phyloP scores from a whole-genome alignment of 2,888 invertebrate genomes.

The Conus canariensis region DNA sequence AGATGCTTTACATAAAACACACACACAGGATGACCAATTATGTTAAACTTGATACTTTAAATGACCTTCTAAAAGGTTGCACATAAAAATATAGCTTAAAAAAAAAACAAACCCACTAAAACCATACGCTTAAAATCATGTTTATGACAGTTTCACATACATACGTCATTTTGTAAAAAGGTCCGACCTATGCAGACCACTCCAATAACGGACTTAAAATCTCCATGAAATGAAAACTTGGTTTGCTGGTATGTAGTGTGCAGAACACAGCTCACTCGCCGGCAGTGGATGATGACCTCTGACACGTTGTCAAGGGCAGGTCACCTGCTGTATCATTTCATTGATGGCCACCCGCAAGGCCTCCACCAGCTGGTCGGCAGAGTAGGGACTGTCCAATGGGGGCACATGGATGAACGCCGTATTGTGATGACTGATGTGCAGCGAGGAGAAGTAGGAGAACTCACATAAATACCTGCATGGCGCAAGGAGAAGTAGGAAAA shows the following conservation, averaged over 20 bases:
- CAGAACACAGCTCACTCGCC: not conserved
- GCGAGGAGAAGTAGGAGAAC: conserved; percentile 89
- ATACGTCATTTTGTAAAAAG: no score
- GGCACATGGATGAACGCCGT: conserved; percentile 91
- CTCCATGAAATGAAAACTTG: not conserved
- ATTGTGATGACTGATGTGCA: conserved; percentile 82
- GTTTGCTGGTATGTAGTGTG: not conserved
- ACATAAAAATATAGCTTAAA: no score
- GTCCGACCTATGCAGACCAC: no score
- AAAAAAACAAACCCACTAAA: no score
- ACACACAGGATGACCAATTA: no score
- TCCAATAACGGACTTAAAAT: no score
- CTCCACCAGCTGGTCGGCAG: conserved; percentile 82
- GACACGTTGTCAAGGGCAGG: not conserved
- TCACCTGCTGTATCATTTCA: conserved; percentile 75
- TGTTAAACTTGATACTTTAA: no score
- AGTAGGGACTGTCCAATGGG: conserved; percentile 83
- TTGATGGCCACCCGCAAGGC: conserved; percentile 80
- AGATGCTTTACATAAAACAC: no score
- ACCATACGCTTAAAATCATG: no score
- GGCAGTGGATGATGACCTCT: not conserved
- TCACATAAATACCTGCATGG: conserved; percentile 87
- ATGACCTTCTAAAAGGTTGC: no score
- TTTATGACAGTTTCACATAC: no score
- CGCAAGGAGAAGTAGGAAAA: conserved; percentile 29